Evolutionary conservation across 2,797 vertebrate genomes (phyloP).

Genomic region (Mormyrus hasselquistii): DNA sequence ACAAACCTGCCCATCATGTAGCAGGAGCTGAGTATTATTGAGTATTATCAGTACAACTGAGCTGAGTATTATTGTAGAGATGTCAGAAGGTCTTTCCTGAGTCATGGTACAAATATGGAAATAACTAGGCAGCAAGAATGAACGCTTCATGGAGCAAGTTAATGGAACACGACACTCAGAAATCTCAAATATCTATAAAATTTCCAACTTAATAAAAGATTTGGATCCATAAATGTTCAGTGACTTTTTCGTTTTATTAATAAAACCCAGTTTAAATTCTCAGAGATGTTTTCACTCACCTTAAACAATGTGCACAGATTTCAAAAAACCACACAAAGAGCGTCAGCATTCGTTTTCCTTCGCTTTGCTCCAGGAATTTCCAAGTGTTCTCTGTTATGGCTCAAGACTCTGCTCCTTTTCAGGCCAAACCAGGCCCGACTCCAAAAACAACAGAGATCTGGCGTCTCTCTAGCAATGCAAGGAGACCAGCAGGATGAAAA

Average conservation of each 20-base stretch:
- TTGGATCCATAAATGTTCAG: not conserved
- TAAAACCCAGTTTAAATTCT: not conserved
- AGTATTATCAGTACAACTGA: too few relatives aligned
- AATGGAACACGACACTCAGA: not conserved
- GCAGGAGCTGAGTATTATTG: not conserved
- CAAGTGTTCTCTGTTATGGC: constrained; percentile 17
- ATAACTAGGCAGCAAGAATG: not conserved
- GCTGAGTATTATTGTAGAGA: not conserved
- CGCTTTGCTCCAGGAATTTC: not conserved
- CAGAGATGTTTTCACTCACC: not conserved
- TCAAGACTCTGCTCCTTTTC: not conserved
- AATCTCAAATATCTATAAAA: not conserved
- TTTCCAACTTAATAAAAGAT: not conserved
- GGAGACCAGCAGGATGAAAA: constrained; percentile 12
- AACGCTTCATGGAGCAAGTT: not conserved
- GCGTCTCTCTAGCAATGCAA: not conserved
- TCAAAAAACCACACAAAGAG: not conserved
- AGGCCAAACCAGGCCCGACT: not conserved
- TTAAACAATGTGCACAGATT: constrained; percentile 7
- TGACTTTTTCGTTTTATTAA: not conserved
- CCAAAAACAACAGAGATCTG: constrained; percentile 17
- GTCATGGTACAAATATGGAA: not conserved
- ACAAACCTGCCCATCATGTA: not conserved
- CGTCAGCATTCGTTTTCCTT: not conserved
- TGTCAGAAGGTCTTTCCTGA: not conserved